Base-by-base conservation (phyloP, 2,888 invertebrate species). In the Erannis defoliaria region DNA sequence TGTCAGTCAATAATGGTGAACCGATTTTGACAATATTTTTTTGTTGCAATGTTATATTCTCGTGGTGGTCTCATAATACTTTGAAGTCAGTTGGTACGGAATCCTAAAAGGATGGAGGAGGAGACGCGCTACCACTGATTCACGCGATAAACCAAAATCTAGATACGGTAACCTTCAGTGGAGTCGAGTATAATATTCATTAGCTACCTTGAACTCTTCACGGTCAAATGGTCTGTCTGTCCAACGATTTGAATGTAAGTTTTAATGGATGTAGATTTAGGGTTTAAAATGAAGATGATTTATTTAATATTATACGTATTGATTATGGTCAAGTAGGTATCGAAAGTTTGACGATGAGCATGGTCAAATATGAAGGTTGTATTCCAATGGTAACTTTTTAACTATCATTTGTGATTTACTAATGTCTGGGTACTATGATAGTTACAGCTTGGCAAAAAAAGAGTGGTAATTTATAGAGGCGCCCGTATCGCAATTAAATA, bases 161-260 rank as follows among this genome's bases (percentile, higher is more conserved):
- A 14, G 14, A 19, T 43, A 14, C 14, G 6, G 23, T 43, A 43
- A 26, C 43, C 43, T 43, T 43, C 23, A 12, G 10, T 3, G 23
- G 43, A 26, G 43, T 43, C 43, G 26, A 43, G 23, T 43, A 26
- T 43, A 43, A 23, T 40, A 40, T 38, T 38, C 40, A 19, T 43
- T 43, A 23, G 43, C 2, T 6, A 8, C 43, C 43, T 23, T 43
- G 43, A 43, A 43, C 43, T 43, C 43, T 8, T 43, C 23, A 43
- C 43, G 43, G 43, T 43, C 43, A 43, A 6, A 1, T 23, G 6
- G 43, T 43, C 21, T 42, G 14, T 43, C 23, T 14, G 14, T 43
- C 2, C 8, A 5, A 8, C 21, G 5, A n/a, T 21, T 21, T n/a
- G 21, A 42, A 42, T 42, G 8, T 42, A 4, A 42, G 12, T 5